Conservation (phyloP, 2,113 vertebrate species). For the Heloderma charlesbogerti region DNA sequence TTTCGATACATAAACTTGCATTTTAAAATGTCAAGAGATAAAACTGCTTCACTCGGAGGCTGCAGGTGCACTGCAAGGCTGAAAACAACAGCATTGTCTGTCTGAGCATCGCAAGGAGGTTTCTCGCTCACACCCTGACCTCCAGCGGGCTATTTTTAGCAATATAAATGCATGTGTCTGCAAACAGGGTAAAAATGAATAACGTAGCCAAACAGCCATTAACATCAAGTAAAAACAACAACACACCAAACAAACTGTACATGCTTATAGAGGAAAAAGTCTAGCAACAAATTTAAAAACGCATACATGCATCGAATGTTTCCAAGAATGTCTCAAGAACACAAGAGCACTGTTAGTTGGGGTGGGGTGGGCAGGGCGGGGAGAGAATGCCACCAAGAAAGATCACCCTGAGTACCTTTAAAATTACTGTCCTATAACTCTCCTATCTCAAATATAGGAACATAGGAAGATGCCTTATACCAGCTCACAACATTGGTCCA, state of each 20-base stretch:
- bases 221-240: background rate
- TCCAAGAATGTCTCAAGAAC: background rate
- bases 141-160: conserved; percentile 1
- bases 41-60: background rate
- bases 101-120: background rate
- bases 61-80: background rate
- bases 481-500: background rate
- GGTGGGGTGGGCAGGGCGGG: no score
- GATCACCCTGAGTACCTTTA: background rate
- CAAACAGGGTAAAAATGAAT: background rate
- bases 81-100: background rate
- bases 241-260: no score
- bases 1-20: background rate
- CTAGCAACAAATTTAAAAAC: background rate
- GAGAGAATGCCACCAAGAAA: background rate
- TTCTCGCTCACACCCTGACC: background rate
- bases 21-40: background rate
- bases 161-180: background rate
- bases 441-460: background rate
- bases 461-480: background rate
- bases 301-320: background rate
- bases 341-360: background rate
- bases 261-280: background rate
- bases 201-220: background rate
- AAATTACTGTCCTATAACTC: background rate